These are phyloP conservation scores for Notolabrus celidotus DNA, from an alignment of 2,797 vertebrate genomes.

Conservation along the genomic window DNA sequence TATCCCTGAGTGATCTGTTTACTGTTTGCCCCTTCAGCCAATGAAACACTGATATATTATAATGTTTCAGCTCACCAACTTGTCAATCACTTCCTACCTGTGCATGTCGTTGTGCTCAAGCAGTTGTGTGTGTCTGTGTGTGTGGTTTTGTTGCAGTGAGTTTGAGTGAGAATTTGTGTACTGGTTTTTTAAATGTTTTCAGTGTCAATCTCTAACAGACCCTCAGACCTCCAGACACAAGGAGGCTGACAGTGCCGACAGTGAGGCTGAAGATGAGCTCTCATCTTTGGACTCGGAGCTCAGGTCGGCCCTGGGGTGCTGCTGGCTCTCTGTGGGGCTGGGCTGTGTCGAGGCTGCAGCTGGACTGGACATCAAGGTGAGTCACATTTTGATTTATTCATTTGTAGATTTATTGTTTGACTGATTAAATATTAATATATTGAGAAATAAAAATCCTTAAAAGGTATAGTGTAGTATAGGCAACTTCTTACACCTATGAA, in stretches of 20 bases:
- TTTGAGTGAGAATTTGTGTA: background rate
- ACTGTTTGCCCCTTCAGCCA: slow-evolving; percentile 61
- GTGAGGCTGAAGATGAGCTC: slow-evolving; percentile 67
- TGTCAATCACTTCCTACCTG: slow-evolving; percentile 62
- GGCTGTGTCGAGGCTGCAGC: slow-evolving; percentile 48
- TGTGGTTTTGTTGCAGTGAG: background rate
- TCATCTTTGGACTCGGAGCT: slow-evolving; percentile 46
- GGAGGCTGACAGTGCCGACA: slow-evolving; percentile 33
- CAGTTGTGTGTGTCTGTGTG: background rate
- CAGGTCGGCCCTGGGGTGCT: slow-evolving; percentile 39
- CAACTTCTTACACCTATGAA: no score
- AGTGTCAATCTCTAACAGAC: background rate
- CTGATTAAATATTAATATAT: no score
- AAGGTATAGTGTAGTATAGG: no score
- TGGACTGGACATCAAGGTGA: slow-evolving; percentile 69
- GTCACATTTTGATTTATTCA: slow-evolving; percentile 15
- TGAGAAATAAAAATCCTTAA: no score
- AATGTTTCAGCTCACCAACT: slow-evolving; percentile 71
- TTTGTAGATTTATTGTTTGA: background rate
- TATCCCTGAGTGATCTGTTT: slow-evolving; percentile 3
- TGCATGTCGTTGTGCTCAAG: background rate
- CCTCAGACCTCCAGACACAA: slow-evolving; percentile 34
- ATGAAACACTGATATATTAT: slow-evolving; percentile 67
- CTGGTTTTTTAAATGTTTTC: slow-evolving; percentile 8
- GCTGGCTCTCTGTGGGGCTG: slow-evolving; percentile 68